Evolutionary conservation across 2,113 vertebrate species (phyloP).

Genomic region (Cynoglossus semilaevis): DNA sequence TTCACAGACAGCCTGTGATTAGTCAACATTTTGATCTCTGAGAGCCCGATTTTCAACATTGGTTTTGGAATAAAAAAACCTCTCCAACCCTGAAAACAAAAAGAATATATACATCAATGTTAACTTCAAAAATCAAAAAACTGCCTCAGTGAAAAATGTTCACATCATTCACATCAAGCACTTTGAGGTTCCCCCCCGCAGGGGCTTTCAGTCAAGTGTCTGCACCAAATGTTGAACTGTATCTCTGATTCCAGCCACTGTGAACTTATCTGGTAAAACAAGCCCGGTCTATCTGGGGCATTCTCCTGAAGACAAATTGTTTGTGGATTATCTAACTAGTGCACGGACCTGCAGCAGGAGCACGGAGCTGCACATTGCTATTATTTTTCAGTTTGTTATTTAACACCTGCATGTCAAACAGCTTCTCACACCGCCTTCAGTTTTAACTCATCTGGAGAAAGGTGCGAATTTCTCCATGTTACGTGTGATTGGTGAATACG

Average conservation of each 20-base stretch:
- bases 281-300: background rate
- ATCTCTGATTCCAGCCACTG: slow-evolving; percentile 3
- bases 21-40: no score
- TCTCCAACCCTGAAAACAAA: background rate
- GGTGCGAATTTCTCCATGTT: slow-evolving; percentile 26
- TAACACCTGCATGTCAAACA: slow-evolving; percentile 1
- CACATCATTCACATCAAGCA: slow-evolving; percentile 2
- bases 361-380: slow-evolving; percentile 4
- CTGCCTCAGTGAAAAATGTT: slow-evolving; percentile 13
- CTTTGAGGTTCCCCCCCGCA: slow-evolving; percentile 12
- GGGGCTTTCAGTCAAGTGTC: slow-evolving; percentile 10
- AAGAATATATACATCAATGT: background rate
- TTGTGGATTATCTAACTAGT: slow-evolving; percentile 2
- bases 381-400: slow-evolving; percentile 10
- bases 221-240: slow-evolving; percentile 10
- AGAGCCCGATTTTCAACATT: no score
- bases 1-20: no score
- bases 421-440: slow-evolving; percentile 10
- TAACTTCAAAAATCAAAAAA: background rate
- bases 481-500: background rate
- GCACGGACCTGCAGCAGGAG: slow-evolving; percentile 15
- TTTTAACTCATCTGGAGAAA: slow-evolving; percentile 23
- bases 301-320: slow-evolving; percentile 14
- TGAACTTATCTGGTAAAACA: slow-evolving; percentile 1
- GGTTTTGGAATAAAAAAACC: background rate